A percentile compares a stretch with the other conserved stretches of the same genome.
Conservation (phyloP, 2,888 invertebrate genomes). For the Norana najaformis region DNA sequence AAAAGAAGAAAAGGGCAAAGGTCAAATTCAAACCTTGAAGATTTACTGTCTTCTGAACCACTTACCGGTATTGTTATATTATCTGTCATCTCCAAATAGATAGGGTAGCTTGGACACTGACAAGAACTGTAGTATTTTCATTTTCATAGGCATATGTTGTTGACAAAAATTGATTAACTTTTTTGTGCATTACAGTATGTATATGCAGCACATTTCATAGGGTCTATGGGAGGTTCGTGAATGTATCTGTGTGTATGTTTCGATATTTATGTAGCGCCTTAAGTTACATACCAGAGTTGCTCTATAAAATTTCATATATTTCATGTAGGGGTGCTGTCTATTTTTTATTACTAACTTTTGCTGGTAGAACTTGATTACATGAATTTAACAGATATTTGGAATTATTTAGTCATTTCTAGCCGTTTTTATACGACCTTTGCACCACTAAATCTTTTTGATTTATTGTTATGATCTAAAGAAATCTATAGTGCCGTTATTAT, state of each 20-base stretch:
- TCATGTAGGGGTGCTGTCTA: background rate
- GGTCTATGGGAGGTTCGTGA: no score
- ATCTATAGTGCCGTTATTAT: no score
- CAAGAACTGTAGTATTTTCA: no score
- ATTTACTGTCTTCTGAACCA: no score
- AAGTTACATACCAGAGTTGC: background rate
- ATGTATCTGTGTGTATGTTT: no score
- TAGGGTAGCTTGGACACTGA: no score
- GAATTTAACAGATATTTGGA: background rate
- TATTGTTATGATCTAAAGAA: no score
- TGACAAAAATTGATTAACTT: background rate
- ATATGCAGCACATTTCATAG: background rate
- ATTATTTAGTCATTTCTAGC: background rate
- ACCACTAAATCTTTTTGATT: background rate
- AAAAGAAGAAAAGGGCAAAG: no score
- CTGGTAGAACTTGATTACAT: background rate
- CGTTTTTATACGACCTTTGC: background rate
- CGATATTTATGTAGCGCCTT: background rate
- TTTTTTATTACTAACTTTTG: no score
- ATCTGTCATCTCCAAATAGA: no score
- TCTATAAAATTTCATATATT: background rate
- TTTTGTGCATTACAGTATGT: background rate
- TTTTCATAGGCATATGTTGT: background rate
- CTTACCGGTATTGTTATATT: no score
- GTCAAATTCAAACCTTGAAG: no score